These are phyloP conservation scores for Peromyscus nudipes DNA, from an alignment of 2,797 vertebrate species.

Conservation along the genomic window DNA sequence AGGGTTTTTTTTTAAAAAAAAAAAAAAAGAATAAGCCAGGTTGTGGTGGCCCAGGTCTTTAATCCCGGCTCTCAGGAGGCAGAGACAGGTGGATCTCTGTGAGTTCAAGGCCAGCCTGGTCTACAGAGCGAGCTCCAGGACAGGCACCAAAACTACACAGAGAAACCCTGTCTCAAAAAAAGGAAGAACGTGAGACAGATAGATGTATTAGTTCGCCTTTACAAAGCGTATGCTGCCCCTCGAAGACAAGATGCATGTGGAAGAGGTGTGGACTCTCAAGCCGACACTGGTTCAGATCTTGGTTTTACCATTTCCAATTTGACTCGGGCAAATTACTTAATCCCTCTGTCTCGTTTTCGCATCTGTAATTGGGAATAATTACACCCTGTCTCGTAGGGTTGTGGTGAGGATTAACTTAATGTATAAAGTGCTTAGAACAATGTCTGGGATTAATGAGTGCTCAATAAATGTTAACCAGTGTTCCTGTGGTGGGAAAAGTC, in stretches of 20 bases:
- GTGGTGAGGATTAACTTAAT: constrained; percentile 55
- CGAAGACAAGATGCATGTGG: background rate
- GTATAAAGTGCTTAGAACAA: constrained; percentile 46
- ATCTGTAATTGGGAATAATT: constrained; percentile 55
- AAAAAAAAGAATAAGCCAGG: background rate
- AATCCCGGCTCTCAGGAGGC: background rate
- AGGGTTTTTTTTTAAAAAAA: background rate
- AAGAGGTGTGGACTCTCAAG: background rate
- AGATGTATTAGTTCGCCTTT: background rate
- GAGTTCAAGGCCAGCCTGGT: background rate
- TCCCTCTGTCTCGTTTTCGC: constrained; percentile 51
- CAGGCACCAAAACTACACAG: background rate
- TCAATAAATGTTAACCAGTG: constrained; percentile 30
- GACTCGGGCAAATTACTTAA: constrained; percentile 55
- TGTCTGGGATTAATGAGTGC: constrained; percentile 6
- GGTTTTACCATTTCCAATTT: background rate
- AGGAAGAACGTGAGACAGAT: background rate
- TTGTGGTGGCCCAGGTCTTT: background rate
- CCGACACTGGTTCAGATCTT: background rate
- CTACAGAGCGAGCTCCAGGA: background rate
- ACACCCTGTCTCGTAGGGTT: background rate
- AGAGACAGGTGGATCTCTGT: background rate
- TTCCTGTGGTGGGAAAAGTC: background rate
- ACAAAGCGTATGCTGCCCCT: background rate
- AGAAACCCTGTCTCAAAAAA: background rate